Evolutionary conservation across 2,797 vertebrate genomes (phyloP).

Genomic region (Sebastiscus tertius): DNA sequence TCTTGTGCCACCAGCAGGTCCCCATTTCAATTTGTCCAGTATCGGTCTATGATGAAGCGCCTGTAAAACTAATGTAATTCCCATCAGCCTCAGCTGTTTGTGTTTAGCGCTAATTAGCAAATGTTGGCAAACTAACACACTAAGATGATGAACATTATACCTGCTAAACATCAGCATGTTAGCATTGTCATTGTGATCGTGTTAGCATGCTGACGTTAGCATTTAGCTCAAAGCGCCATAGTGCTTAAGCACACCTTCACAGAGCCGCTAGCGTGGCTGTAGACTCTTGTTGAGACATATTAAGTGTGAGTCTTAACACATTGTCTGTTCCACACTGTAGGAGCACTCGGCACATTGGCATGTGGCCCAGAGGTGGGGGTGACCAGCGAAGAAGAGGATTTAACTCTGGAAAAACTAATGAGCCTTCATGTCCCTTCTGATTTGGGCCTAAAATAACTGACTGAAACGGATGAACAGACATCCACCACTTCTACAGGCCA

Average conservation of each 20-base stretch:
- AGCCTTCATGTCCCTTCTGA: conserved; percentile 62
- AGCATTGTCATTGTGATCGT: background rate
- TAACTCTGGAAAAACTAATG: conserved; percentile 59
- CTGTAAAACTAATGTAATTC: background rate
- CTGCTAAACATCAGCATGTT: background rate
- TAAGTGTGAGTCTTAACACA: conserved; percentile 27
- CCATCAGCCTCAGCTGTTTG: background rate
- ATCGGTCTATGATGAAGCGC: background rate
- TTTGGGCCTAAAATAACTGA: conserved; percentile 54
- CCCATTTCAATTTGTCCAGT: rapidly evolving
- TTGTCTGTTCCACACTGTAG: conserved; percentile 52
- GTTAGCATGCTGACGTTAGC: background rate
- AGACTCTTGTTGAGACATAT: background rate
- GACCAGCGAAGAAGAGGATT: conserved; percentile 66
- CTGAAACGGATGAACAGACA: conserved; percentile 55
- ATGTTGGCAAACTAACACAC: background rate
- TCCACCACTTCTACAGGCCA: conserved; percentile 44
- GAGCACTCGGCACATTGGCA: conserved; percentile 63
- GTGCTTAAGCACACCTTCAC: background rate
- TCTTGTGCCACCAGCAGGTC: background rate
- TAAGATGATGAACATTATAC: background rate
- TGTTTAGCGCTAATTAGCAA: background rate
- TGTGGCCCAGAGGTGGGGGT: conserved; percentile 44
- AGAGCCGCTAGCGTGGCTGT: background rate
- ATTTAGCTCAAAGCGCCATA: background rate